phyloP scores from a whole-genome alignment of 2,888 invertebrate species.

The Teinopalpus imperialis region DNA sequence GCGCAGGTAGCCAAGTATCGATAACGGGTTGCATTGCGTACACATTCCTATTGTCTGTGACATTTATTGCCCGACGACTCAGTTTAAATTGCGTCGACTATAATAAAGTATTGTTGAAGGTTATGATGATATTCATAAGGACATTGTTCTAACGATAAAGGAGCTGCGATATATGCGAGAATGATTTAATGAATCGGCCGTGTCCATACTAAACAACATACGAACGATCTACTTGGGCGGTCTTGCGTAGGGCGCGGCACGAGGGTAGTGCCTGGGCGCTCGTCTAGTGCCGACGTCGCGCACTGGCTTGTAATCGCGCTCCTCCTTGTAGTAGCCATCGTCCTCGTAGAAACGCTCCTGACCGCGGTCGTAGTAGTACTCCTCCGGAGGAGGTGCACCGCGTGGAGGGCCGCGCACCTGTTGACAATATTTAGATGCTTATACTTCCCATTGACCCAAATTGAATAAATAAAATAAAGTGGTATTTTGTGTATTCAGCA shows the following conservation, averaged over 20 bases:
- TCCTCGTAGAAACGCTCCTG: constrained; percentile 70
- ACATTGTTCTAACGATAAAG: no score
- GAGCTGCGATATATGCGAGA: background rate
- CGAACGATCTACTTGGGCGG: constrained; percentile 58
- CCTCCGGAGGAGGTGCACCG: constrained; percentile 87
- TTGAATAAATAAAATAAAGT: no score
- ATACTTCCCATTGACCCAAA: no score
- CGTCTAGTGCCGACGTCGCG: constrained; percentile 69
- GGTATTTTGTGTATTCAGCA: no score
- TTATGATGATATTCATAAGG: no score
- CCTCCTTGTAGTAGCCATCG: constrained; percentile 43
- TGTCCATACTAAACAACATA: constrained; percentile 29
- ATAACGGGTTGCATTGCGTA: no score
- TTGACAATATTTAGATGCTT: background rate
- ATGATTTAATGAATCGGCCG: background rate
- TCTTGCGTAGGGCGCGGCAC: constrained; percentile 63
- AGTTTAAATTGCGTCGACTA: no score
- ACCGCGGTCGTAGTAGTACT: constrained; percentile 83
- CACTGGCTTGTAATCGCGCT: constrained; percentile 61
- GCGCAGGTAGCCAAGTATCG: no score
- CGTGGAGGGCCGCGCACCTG: constrained; percentile 61
- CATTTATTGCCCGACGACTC: no score
- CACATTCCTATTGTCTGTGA: no score
- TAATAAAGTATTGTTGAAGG: no score
- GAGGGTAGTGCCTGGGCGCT: constrained; percentile 41